A percentile compares a stretch with the other conserved stretches of the same genome.
These are phyloP conservation scores for Anagyrus pseudococci DNA, from an alignment of 2,888 invertebrate genomes.

Conservation along the genomic window DNA sequence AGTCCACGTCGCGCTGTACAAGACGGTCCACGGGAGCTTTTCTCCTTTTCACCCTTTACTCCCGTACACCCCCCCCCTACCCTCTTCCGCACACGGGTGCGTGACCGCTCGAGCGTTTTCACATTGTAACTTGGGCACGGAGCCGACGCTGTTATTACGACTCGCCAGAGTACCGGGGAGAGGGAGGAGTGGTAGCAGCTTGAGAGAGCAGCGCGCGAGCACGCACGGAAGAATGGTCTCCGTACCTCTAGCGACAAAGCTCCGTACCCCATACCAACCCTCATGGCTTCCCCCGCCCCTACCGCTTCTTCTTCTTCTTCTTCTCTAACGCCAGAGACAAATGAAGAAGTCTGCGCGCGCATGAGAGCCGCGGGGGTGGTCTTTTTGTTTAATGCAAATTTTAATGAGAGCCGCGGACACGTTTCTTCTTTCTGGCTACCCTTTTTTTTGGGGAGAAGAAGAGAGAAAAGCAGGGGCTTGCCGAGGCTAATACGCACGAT, in stretches of 20 bases:
- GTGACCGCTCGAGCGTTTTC: slow-evolving; percentile 51
- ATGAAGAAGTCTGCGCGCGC: slow-evolving; percentile 27
- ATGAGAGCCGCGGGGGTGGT: slow-evolving; percentile 12
- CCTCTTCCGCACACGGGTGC: slow-evolving; percentile 42
- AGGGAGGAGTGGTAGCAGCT: slow-evolving; percentile 10
- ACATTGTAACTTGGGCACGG: slow-evolving; percentile 49
- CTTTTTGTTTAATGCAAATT: slow-evolving; percentile 40
- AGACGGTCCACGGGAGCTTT: slow-evolving; percentile 19
- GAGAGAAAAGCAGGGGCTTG: no score
- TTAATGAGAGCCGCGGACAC: slow-evolving; percentile 12
- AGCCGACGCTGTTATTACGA: slow-evolving; percentile 45
- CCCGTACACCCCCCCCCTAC: slow-evolving; percentile 40
- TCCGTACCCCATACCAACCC: no score
- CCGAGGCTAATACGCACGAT: slow-evolving; percentile 19
- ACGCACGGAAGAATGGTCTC: no score
- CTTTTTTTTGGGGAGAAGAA: no score
- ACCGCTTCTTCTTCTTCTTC: no score
- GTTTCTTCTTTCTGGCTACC: slow-evolving; percentile 5
- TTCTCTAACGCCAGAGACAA: slow-evolving; percentile 34
- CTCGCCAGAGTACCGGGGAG: slow-evolving; percentile 28
- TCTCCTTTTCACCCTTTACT: slow-evolving; percentile 38
- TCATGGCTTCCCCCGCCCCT: no score
- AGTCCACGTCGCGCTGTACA: slow-evolving; percentile 24
- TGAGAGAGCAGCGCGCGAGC: no score
- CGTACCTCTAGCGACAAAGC: no score